Base-by-base conservation (phyloP, 2,113 vertebrate genomes). In the Sinosuthora webbiana region DNA sequence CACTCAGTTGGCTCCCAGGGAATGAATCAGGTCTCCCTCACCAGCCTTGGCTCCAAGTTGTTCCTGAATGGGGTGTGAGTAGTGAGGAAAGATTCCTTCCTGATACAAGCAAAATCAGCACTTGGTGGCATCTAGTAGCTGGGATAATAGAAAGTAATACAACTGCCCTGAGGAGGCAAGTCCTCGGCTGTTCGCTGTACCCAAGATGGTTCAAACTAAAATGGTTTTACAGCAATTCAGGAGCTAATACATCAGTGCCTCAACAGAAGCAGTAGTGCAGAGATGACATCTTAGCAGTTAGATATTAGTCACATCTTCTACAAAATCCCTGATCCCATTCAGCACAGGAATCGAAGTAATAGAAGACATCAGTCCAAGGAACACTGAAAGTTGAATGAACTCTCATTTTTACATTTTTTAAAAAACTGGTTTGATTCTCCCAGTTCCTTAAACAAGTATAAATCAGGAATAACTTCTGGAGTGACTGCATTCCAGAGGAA, bases 71-170 rank as follows among this genome's bases (percentile, higher is more conserved):
- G 24, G 31, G 33, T 33, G 13, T 1, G 3, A n/a, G 28, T 33
- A 37, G 18, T 16, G 56, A 45, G n/a, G 74, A 60, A 62, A 63
- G 28, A 67, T 76, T 81, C 12, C 28, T 53, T 70, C 44, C 44
- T 35, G 44, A 13, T 41, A 41, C 5, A 55, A 62, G 25, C 18
- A 13, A 35, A 28, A 10, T 39, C 47, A 63, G 27, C 0, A 0
- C 35, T 67, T 71, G 33, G 35, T 75, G 69, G 28, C 45, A 56
- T 56, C 49, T 41, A 18, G 33, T 71, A 44, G 28, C 25, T 73
- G 67, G 45, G 15, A 24, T 30, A n/a, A 49, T 9, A 11, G 47
- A 41, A n/a, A n/a, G 25, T 30, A 16, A 53, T n/a, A 64, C 25
- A 90, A 28, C 14, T 49, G 22, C 31, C 20, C 23, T 21, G 67